Base-by-base conservation (phyloP, 1,140 invertebrate species). In the Euborellia annulipes region DNA sequence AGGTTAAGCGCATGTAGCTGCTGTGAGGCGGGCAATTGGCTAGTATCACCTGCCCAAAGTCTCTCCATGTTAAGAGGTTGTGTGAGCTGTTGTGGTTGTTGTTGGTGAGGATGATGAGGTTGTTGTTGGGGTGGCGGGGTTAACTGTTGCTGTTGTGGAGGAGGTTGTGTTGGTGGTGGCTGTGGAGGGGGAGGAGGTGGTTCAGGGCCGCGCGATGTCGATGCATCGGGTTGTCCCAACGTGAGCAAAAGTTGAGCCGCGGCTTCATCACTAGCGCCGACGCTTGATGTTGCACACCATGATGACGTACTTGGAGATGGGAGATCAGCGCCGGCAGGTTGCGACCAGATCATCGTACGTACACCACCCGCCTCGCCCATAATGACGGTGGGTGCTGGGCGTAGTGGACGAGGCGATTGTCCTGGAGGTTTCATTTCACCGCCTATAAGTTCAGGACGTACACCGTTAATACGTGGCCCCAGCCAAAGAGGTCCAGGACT, bases 321-420 rank as follows among this genome's bases (percentile, higher is more conserved):
- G n/a, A n/a, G n/a, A 50, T 18, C 53, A 46, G 40, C 49, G 38
- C 64, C 52, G 59, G 71, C 54, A 9, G 77, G 75, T 52, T 78
- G 70, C 20, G 81, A 82, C 87, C 87, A 92, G 47, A 90, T 81
- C 86, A 90, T 90, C 30, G 87, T 90, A 41, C 85, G 68, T 0
- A 90, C 85, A 11, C 86, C 86, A 27, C 86, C 87, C 3, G 84
- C 84, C 60, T 90, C 86, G 20, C 85, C 85, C 84, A 89, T 89
- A 46, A 87, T 84, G 46, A 87, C 85, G 8, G 82, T 84, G 4
- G 85, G 85, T n/a, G 84, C 79, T 48, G 80, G 75, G 52, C 81
- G 62, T 56, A 70, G 60, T 54, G 73, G 69, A 36, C 53, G 27
- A 48, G 53, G 46, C 56, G 57, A 21, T 50, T 48, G 44, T 49